Evolutionary conservation across 2,888 invertebrate genomes (phyloP), one percentile per base, ranked within the genome.

Genomic region (Frankliniella intonsa): DNA sequence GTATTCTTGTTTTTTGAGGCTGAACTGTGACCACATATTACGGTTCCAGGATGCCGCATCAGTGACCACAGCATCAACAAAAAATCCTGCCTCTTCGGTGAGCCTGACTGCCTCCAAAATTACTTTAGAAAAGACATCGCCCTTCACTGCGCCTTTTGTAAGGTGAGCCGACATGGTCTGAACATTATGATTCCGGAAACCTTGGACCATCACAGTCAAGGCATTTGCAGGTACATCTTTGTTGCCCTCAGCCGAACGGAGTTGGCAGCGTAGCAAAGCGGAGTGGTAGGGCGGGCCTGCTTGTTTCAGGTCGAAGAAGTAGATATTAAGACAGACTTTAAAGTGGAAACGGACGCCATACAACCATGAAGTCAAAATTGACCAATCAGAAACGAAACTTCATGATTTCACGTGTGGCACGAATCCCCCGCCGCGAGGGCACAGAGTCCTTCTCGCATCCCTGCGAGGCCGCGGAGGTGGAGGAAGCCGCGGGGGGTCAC

Each of bases 41-140:
- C 84, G 80, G 62, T 84, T 84, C 83, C 83, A 84, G 12, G 81
- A 51, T 7, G 82, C 84, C 12, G 83, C 83, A 81, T 84, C 84
- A 17, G 27, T 65, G 1, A 82, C 80, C n/a, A 83, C 80, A 11
- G 69, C 83, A 80, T 84, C 83, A 25, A 84, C 81, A 25, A 81
- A 76, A 7, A 84, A 81, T 25, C 83, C 82, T 22, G 80, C 19
- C 27, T 83, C 62, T 80, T 83, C 83, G 17, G 80, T 17, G n/a
- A 82, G 69, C 38, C 17, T 51, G 38, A 82, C 76, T 49, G 82
- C 81, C n/a, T 83, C 81, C n/a, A 82, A 65, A 11, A 81, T 50
- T 14, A 82, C 22, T 22, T 83, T 49, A 5, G 79, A 38, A 22
- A 83, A 25, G 22, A 76, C 79, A 3, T 65, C 27, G 3, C 79